Conservation (phyloP, 2,113 vertebrate species). For the Lasiurus borealis region DNA sequence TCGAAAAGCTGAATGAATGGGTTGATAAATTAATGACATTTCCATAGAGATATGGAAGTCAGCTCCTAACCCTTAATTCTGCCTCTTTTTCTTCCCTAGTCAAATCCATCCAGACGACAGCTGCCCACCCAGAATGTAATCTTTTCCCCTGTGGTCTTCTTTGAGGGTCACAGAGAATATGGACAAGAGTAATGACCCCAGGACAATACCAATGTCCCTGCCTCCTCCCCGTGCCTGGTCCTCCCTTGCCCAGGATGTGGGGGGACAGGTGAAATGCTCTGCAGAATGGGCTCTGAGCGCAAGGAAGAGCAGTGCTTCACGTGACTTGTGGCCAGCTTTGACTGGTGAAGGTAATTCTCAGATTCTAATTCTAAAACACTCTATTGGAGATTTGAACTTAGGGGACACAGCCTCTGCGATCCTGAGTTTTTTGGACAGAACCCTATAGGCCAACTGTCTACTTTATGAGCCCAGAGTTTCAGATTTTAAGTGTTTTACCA, state of each 20-base stretch:
- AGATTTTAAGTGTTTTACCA: not conserved
- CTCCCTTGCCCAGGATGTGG: not conserved
- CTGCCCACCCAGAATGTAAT: not conserved
- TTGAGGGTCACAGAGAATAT: not conserved
- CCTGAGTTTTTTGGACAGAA: not conserved
- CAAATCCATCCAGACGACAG: not conserved
- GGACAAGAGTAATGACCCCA: not conserved
- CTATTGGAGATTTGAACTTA: not conserved
- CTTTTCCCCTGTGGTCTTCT: slow-evolving; percentile 7
- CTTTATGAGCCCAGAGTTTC: not conserved
- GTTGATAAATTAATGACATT: not conserved
- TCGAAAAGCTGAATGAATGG: not conserved
- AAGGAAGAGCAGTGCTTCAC: not conserved
- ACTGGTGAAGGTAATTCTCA: not conserved
- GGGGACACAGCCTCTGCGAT: not conserved
- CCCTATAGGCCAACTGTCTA: not conserved
- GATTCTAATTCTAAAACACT: not conserved
- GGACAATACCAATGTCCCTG: no score
- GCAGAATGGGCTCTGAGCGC: not conserved
- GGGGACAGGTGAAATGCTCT: not conserved
- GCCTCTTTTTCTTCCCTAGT: not conserved
- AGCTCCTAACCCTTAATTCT: not conserved
- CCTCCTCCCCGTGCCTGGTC: not conserved
- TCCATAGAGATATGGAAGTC: not conserved
- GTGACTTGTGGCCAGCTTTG: not conserved